A percentile compares a stretch with the other conserved stretches of the same genome.
These are phyloP conservation scores for Pyrrhia umbra DNA, from an alignment of 2,888 invertebrate species.

Conservation along the genomic window DNA sequence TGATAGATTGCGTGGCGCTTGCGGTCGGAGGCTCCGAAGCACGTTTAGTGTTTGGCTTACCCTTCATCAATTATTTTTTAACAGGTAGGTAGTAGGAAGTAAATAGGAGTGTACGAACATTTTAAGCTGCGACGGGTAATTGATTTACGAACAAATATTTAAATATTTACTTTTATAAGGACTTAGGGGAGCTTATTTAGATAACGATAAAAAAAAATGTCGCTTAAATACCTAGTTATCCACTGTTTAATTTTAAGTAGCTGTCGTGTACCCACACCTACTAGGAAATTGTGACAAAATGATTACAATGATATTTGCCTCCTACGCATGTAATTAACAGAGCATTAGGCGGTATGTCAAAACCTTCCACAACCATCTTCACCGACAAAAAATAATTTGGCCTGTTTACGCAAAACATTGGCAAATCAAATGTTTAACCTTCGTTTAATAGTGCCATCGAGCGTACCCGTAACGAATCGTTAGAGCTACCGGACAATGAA, in stretches of 20 bases:
- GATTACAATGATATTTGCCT: too few relatives aligned
- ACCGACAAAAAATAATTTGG: slow-evolving; percentile 1
- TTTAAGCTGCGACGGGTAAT: background rate
- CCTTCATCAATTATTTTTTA: slow-evolving; percentile 13
- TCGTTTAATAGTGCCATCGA: slow-evolving; percentile 50
- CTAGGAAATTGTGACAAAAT: slow-evolving; percentile 3
- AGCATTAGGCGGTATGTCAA: background rate
- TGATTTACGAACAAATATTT: too few relatives aligned
- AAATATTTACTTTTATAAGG: too few relatives aligned
- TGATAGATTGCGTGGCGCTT: slow-evolving; percentile 74
- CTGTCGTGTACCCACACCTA: background rate
- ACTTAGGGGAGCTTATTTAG: too few relatives aligned
- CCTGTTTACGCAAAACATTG: slow-evolving; percentile 8
- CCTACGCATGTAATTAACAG: slow-evolving; percentile 1
- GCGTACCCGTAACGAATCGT: slow-evolving; percentile 75
- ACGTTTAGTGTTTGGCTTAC: background rate
- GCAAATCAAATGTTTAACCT: slow-evolving; percentile 42
- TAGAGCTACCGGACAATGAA: slow-evolving; percentile 77
- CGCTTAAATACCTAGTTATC: too few relatives aligned
- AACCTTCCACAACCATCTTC: slow-evolving; percentile 17
- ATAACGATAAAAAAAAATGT: too few relatives aligned
- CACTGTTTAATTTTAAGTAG: too few relatives aligned
- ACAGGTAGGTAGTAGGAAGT: background rate
- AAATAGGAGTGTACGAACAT: background rate
- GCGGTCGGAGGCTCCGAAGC: slow-evolving; percentile 34